Evolutionary conservation across 2,888 invertebrate species (phyloP).

Genomic region (Tipula lateralis): DNA sequence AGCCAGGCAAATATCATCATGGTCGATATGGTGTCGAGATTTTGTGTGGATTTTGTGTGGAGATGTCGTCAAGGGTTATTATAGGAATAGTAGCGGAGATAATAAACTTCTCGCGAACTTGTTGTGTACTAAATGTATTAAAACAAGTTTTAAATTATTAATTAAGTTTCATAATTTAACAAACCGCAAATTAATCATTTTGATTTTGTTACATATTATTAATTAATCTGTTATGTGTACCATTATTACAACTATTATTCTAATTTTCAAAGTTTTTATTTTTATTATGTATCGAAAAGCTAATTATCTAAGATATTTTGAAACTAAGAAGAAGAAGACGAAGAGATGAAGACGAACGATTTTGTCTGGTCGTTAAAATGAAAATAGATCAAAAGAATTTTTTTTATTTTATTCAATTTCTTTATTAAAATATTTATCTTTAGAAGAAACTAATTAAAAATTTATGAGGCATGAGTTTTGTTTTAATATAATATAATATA

Average conservation of each 20-base stretch:
- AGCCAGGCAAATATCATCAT: no score
- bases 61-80: no score
- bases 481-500: background rate
- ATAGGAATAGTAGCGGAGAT: no score
- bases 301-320: background rate
- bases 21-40: no score
- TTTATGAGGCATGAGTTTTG: background rate
- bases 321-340: background rate
- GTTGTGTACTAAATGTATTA: background rate
- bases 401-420: conserved; percentile 1
- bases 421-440: conserved; percentile 19
- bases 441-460: background rate
- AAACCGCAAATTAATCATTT: conserved; percentile 9
- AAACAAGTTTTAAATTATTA: background rate
- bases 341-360: background rate
- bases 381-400: conserved; percentile 15
- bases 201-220: background rate
- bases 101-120: no score
- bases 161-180: conserved; percentile 6
- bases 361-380: background rate
- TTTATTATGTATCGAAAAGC: background rate
- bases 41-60: no score
- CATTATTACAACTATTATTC: background rate
- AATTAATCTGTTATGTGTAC: background rate
- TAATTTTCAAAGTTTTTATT: background rate